These are phyloP conservation scores for Corythornis madagascariensis DNA, from an alignment of 2,113 vertebrate species.

Conservation along the genomic window DNA sequence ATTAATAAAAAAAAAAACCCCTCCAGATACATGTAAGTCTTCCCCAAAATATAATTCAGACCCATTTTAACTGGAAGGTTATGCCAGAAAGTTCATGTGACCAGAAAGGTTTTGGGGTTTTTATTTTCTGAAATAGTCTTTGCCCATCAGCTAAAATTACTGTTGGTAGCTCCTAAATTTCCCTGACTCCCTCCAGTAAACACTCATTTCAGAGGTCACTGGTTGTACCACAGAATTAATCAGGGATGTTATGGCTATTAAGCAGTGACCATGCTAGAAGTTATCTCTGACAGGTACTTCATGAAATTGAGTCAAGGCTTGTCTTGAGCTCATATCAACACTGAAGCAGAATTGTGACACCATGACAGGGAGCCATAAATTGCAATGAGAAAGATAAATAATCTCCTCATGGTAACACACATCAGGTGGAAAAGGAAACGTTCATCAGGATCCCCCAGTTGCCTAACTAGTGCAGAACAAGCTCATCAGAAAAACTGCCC, in stretches of 20 bases:
- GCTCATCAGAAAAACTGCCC: background rate
- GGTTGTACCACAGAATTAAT: background rate
- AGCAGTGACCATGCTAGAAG: background rate
- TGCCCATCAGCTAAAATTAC: background rate
- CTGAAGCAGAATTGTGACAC: background rate
- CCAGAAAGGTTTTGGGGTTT: background rate
- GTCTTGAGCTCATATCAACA: background rate
- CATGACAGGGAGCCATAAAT: background rate
- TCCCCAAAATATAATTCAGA: background rate
- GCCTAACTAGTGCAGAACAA: background rate
- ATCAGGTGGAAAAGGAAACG: background rate
- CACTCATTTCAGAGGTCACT: background rate
- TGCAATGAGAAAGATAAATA: background rate
- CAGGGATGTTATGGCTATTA: background rate
- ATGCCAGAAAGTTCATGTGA: background rate
- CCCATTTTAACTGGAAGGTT: background rate
- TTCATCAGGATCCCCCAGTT: background rate
- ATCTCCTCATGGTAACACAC: background rate
- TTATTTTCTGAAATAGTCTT: background rate
- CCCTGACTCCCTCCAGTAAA: background rate
- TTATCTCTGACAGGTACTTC: background rate
- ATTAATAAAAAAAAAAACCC: background rate
- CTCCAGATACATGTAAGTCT: rapidly evolving
- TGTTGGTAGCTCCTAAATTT: background rate
- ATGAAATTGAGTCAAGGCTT: background rate